Conservation (phyloP, 2,888 invertebrate species). For the Trisateles emortualis region DNA sequence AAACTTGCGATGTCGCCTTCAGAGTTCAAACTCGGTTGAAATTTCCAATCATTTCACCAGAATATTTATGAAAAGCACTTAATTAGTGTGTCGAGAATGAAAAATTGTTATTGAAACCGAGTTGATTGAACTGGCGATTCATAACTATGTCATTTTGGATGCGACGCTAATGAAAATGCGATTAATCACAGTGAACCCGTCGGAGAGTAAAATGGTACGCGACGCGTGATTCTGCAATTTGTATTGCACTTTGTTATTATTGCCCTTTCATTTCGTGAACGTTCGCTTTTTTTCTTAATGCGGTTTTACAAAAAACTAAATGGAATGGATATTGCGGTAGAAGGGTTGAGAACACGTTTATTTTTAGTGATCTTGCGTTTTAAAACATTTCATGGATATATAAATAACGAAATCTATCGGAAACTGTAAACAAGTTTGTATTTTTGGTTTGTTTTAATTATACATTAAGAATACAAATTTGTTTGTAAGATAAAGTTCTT, state of each 20-base stretch:
- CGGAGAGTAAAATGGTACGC: conserved; percentile 64
- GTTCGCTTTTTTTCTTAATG: conserved; percentile 34
- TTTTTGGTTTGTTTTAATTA: neutral
- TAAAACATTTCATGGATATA: conserved; percentile 6
- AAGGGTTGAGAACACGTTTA: conserved; percentile 33
- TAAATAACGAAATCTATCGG: neutral
- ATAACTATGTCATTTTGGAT: conserved; percentile 85
- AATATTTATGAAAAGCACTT: conserved; percentile 85
- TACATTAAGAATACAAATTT: neutral
- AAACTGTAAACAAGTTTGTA: neutral
- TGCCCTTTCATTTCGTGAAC: conserved; percentile 38
- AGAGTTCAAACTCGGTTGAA: conserved; percentile 58
- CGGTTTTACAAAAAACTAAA: conserved; percentile 36
- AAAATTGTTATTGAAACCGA: conserved; percentile 86
- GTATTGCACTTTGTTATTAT: conserved; percentile 56
- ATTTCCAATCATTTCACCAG: conserved; percentile 48
- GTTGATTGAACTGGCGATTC: conserved; percentile 84
- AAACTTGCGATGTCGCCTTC: conserved; percentile 45
- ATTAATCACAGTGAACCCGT: conserved; percentile 72
- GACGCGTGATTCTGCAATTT: conserved; percentile 70
- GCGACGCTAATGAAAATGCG: conserved; percentile 78
- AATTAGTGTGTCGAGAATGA: conserved; percentile 86
- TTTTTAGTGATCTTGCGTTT: conserved; percentile 29
- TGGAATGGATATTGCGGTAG: conserved; percentile 30
- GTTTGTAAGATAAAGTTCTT: neutral